Percentiles rank a stretch among this genome's conserved stretches.
Evolutionary conservation across 2,888 invertebrate species (phyloP).

Genomic region (Idaea dimidiata): DNA sequence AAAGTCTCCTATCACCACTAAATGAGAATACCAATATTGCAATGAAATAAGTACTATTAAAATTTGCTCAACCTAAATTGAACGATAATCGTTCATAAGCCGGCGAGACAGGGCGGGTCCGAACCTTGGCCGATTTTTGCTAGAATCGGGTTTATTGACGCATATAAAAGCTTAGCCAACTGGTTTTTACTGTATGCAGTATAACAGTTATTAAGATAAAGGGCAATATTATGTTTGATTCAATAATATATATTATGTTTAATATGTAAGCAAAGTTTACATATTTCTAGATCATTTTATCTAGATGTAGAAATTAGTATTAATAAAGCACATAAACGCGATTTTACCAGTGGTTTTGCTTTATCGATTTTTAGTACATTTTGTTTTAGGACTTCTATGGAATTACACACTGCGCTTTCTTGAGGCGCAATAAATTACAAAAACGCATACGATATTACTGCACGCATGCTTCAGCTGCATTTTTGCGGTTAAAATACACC

Average conservation of each 20-base stretch:
- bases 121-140: slow-evolving; percentile 46
- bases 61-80: slow-evolving; percentile 45
- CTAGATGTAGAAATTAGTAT: no score
- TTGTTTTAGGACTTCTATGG: no score
- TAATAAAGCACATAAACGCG: no score
- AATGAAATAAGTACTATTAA: slow-evolving; percentile 18
- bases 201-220: neutral
- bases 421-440: no score
- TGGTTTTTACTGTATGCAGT: neutral
- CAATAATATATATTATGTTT: neutral
- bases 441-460: no score
- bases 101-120: slow-evolving; percentile 53
- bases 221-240: neutral
- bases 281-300: neutral
- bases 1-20: slow-evolving; percentile 5
- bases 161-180: slow-evolving; percentile 3
- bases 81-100: slow-evolving; percentile 43
- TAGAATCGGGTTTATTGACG: slow-evolving; percentile 29
- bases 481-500: no score
- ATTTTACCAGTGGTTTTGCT: no score
- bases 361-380: no score
- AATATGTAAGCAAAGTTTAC: neutral
- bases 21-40: slow-evolving; percentile 7
- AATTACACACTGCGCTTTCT: no score
- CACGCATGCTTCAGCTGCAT: no score